Conservation (phyloP, 2,888 invertebrate genomes). For the Herminia tarsipennalis region DNA sequence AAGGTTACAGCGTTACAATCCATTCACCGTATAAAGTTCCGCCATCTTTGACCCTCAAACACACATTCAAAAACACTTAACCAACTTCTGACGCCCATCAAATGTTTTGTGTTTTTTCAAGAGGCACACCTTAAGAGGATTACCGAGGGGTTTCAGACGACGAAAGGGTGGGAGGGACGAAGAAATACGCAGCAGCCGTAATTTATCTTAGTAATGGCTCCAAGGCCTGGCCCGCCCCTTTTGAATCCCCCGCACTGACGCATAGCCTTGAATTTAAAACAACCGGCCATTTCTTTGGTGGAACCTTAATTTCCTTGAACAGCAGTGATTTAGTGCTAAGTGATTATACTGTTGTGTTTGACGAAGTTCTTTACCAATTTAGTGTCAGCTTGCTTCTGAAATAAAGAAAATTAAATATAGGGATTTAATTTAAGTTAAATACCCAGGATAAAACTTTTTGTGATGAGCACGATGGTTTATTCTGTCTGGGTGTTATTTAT, state of each 20-base stretch:
- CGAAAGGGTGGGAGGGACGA: conserved; percentile 35
- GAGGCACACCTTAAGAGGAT: conserved; percentile 67
- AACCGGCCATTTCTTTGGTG: conserved; percentile 56
- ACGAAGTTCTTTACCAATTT: conserved; percentile 6
- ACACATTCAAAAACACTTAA: conserved; percentile 13
- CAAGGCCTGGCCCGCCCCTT: conserved; percentile 72
- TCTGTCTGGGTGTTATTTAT: no score
- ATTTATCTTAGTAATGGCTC: conserved; percentile 79
- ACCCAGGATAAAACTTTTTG: no score
- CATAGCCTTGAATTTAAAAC: conserved; percentile 67
- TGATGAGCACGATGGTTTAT: no score
- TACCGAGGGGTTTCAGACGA: conserved; percentile 39
- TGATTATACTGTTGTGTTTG: conserved; percentile 39
- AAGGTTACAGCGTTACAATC: conserved; percentile 1
- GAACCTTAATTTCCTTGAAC: conserved; percentile 70
- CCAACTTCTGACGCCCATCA: conserved; percentile 14
- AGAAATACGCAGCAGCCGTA: conserved; percentile 63
- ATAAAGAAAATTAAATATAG: no score
- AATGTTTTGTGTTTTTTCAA: conserved; percentile 21
- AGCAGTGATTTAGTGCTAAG: conserved; percentile 69
- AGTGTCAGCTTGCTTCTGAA: no score
- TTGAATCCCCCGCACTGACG: conserved; percentile 68
- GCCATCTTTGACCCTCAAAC: conserved; percentile 4
- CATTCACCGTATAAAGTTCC: conserved; percentile 2
- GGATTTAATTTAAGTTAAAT: no score